Conservation (phyloP, 1,140 invertebrate species). For the Pectinophora gossypiella region DNA sequence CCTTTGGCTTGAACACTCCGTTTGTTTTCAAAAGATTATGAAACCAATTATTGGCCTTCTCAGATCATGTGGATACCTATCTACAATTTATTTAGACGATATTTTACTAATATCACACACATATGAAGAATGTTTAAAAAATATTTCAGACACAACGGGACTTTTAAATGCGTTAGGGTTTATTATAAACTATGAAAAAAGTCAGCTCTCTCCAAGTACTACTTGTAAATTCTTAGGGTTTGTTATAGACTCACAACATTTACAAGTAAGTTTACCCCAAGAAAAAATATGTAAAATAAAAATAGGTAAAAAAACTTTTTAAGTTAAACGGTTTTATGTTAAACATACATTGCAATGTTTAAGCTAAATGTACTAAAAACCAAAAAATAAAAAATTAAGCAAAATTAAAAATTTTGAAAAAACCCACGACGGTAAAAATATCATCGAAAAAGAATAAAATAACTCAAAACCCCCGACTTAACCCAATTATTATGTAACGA, state of each 20-base stretch:
- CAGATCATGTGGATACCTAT: not conserved
- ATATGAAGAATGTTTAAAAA: not conserved
- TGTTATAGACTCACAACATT: not conserved
- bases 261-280: not conserved
- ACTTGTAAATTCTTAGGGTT: not conserved
- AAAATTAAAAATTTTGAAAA: too few relatives aligned
- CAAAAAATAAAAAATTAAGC: too few relatives aligned
- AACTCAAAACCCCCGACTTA: too few relatives aligned
- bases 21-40: constrained; percentile 7
- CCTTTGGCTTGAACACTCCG: not conserved
- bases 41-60: constrained; percentile 2
- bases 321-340: too few relatives aligned
- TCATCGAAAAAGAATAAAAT: too few relatives aligned
- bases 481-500: too few relatives aligned
- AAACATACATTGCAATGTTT: too few relatives aligned
- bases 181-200: not conserved
- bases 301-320: not conserved
- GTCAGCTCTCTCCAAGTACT: not conserved
- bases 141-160: not conserved
- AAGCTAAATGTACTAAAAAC: too few relatives aligned
- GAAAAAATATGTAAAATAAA: not conserved
- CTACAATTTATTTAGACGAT: not conserved
- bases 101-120: not conserved
- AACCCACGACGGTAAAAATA: too few relatives aligned
- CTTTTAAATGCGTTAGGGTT: not conserved